Evolutionary conservation across 2,113 vertebrate genomes (phyloP).

Genomic region (Vidua chalybeata): DNA sequence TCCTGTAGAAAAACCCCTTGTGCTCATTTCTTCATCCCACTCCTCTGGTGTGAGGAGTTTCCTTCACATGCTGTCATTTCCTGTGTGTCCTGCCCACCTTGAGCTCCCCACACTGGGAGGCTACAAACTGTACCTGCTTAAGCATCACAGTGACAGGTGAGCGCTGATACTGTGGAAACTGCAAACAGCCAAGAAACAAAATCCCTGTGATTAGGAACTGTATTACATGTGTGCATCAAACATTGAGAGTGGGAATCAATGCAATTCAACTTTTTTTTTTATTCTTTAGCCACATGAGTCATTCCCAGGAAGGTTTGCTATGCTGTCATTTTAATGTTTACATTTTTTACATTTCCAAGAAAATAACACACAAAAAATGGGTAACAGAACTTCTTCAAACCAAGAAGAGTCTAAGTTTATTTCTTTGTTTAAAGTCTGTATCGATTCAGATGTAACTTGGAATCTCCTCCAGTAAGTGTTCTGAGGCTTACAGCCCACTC

Average conservation of each 20-base stretch:
- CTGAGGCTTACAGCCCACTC: not conserved
- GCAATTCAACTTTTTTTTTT: not conserved
- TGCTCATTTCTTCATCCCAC: not conserved
- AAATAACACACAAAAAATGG: not conserved
- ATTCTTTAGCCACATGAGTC: not conserved
- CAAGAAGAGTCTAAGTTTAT: not conserved
- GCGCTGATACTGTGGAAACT: not conserved
- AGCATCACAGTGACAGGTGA: not conserved
- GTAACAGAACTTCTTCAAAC: not conserved
- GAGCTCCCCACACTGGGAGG: not conserved
- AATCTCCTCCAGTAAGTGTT: not conserved
- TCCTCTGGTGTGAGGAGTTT: not conserved
- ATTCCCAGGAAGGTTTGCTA: accelerated
- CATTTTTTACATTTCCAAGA: not conserved
- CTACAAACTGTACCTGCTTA: not conserved
- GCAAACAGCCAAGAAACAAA: not conserved
- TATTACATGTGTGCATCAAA: not conserved
- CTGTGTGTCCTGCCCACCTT: accelerated
- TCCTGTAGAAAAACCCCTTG: accelerated
- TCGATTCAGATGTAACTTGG: not conserved
- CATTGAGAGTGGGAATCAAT: not conserved
- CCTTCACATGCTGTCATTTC: accelerated
- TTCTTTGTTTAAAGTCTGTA: not conserved
- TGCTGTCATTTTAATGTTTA: not conserved
- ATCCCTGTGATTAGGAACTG: not conserved